These are phyloP conservation scores for Macrosiphum euphorbiae DNA, from an alignment of 2,888 invertebrate genomes.

Conservation along the genomic window DNA sequence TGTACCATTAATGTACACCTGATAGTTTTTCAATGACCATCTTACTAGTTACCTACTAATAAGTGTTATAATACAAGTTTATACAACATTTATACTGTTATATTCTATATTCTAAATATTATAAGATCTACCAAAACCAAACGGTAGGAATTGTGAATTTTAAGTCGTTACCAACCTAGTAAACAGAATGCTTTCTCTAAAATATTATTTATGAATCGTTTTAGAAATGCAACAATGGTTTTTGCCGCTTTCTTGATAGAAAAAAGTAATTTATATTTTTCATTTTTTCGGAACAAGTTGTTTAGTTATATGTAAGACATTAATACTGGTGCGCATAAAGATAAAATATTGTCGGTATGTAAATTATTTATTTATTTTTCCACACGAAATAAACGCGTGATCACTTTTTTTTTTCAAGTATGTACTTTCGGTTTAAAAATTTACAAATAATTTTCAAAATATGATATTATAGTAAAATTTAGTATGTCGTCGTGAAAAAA, in stretches of 20 bases:
- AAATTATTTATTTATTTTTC: conserved; percentile 21
- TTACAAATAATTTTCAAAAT: neutral
- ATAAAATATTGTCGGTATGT: conserved; percentile 22
- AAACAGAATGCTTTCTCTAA: neutral
- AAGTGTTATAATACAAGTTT: neutral
- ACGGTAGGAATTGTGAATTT: neutral
- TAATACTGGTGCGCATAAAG: neutral
- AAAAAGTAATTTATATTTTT: conserved; percentile 11
- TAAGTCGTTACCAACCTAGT: neutral
- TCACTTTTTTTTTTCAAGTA: neutral
- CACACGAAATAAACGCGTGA: neutral
- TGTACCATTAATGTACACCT: neutral
- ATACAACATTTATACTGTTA: neutral
- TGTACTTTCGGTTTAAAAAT: neutral
- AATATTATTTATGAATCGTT: conserved; percentile 30
- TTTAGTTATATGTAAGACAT: neutral
- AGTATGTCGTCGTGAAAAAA: neutral
- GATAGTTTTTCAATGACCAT: neutral
- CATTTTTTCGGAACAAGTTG: neutral
- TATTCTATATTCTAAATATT: neutral
- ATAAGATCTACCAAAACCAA: neutral
- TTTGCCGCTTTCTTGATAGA: neutral
- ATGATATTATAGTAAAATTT: neutral
- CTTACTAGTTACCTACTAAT: neutral
- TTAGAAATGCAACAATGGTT: neutral